These are phyloP conservation scores for Apotomis betuletana DNA, from an alignment of 2,888 invertebrate species.

Conservation along the genomic window DNA sequence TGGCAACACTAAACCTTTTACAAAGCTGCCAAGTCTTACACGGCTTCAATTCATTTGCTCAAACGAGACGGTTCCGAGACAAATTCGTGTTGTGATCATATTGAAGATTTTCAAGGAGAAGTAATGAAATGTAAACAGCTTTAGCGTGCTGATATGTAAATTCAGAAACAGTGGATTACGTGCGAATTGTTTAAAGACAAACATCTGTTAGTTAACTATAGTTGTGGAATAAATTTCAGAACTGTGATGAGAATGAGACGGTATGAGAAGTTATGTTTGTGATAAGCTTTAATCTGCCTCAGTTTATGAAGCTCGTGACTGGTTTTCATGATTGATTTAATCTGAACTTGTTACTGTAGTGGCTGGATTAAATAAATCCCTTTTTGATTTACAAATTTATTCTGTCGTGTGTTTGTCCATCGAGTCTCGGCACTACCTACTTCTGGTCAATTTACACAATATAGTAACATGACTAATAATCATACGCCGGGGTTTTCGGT, in stretches of 20 bases:
- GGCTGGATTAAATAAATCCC: not conserved
- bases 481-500: too few relatives aligned
- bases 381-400: too few relatives aligned
- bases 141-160: conserved; percentile 26
- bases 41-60: conserved; percentile 17
- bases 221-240: conserved; percentile 4
- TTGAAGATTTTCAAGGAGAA: conserved; percentile 16
- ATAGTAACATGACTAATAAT: too few relatives aligned
- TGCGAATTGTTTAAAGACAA: conserved; percentile 13
- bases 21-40: conserved; percentile 8
- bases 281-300: too few relatives aligned
- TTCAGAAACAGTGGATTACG: conserved; percentile 19
- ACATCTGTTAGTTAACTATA: conserved; percentile 7
- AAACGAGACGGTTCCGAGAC: conserved; percentile 14
- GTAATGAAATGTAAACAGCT: conserved; percentile 38
- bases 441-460: too few relatives aligned
- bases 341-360: not conserved
- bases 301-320: too few relatives aligned
- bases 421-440: too few relatives aligned
- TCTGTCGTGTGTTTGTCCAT: too few relatives aligned
- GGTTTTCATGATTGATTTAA: too few relatives aligned
- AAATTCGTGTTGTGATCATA: conserved; percentile 22
- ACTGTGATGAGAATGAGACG: not conserved
- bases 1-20: conserved; percentile 14
- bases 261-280: not conserved